Evolutionary conservation across 2,888 invertebrate genomes (phyloP).

Genomic region (Thelaira solivaga): DNA sequence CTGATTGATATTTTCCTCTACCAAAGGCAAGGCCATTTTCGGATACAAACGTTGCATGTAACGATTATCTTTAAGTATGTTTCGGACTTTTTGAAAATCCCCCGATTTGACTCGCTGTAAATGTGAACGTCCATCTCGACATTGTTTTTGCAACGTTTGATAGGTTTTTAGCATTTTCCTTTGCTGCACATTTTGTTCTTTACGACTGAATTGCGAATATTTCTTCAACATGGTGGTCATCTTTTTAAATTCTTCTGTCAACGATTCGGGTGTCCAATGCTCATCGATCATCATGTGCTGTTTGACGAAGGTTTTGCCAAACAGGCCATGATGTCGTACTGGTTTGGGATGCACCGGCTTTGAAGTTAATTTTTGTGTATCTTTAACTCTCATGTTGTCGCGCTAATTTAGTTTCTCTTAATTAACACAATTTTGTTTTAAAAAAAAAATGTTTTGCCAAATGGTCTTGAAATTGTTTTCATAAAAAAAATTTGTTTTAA

Average conservation of each 20-base stretch:
- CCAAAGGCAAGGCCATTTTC: conserved; percentile 65
- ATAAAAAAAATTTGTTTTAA: not conserved
- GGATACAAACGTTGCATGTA: conserved; percentile 66
- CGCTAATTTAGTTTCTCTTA: not conserved
- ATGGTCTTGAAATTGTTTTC: not conserved
- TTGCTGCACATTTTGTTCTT: not conserved
- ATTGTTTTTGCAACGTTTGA: conserved; percentile 61
- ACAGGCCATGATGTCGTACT: conserved; percentile 72
- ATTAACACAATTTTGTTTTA: not conserved
- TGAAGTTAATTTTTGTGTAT: not conserved
- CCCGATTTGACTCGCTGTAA: conserved; percentile 61
- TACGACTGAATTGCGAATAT: conserved; percentile 23
- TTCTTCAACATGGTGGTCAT: conserved; percentile 71
- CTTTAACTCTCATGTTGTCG: conserved; percentile 9
- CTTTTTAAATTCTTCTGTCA: conserved; percentile 71
- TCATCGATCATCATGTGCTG: conserved; percentile 74
- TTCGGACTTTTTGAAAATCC: conserved; percentile 61
- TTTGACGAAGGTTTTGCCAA: conserved; percentile 71
- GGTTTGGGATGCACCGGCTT: conserved; percentile 70
- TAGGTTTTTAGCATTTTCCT: not conserved
- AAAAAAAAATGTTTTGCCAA: conserved; percentile 20
- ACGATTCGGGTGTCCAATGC: conserved; percentile 72
- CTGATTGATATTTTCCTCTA: conserved; percentile 67
- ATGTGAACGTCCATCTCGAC: conserved; percentile 63
- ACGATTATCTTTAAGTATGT: conserved; percentile 65